Evolutionary conservation across 2,888 invertebrate genomes (phyloP).

Genomic region (Elysia crispata): DNA sequence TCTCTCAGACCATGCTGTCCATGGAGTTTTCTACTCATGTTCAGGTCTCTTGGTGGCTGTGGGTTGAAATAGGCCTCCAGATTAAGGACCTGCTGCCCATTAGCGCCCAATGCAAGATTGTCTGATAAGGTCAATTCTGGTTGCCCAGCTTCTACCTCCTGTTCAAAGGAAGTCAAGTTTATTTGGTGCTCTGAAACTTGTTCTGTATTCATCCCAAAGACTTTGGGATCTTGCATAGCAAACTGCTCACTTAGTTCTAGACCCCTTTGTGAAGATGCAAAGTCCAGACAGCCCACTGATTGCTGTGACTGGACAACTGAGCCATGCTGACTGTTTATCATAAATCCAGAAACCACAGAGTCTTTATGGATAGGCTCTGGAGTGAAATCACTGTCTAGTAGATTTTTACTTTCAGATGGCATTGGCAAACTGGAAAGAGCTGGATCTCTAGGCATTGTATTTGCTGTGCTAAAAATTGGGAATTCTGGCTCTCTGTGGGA

Average conservation of each 20-base stretch:
- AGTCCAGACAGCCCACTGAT: no score
- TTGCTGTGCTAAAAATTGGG: no score
- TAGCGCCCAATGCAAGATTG: constrained; percentile 31
- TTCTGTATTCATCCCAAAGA: constrained; percentile 32
- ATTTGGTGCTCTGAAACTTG: constrained; percentile 22
- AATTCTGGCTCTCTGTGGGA: no score
- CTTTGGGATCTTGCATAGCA: constrained; percentile 43
- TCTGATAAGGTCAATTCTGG: constrained; percentile 38
- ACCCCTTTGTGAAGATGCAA: constrained; percentile 37
- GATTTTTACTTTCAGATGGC: no score
- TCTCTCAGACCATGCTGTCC: constrained; percentile 21
- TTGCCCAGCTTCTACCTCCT: constrained; percentile 22
- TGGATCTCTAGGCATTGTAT: no score
- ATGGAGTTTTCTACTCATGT: neutral
- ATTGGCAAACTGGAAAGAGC: no score
- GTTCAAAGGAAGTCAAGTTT: constrained; percentile 31
- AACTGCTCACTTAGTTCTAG: constrained; percentile 40
- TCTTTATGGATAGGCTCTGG: no score
- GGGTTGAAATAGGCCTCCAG: constrained; percentile 43
- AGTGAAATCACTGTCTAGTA: no score
- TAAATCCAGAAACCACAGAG: no score
- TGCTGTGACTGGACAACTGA: no score
- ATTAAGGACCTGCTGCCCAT: constrained; percentile 36
- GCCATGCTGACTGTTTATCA: no score
- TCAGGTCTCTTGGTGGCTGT: constrained; percentile 18